Evolutionary conservation across 2,113 vertebrate genomes (phyloP).

Genomic region (Neolamprologus longior): DNA sequence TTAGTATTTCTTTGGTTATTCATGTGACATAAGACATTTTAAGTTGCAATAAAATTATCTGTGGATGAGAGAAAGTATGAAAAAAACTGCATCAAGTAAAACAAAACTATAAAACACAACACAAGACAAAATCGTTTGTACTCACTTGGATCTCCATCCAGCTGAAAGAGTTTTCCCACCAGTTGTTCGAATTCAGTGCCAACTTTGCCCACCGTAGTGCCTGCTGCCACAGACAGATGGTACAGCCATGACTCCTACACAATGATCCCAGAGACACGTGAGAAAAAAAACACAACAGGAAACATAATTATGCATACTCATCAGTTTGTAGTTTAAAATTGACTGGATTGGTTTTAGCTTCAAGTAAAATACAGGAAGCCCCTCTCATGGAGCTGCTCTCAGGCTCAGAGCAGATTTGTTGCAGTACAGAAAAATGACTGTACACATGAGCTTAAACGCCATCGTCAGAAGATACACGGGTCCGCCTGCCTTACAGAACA

Average conservation of each 20-base stretch:
- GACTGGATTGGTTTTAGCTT: neutral
- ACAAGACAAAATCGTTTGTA: neutral
- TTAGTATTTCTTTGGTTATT: fast-evolving
- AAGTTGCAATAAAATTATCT: fast-evolving
- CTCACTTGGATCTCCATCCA: conserved; percentile 86
- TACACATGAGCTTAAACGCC: neutral
- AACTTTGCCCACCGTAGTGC: conserved; percentile 77
- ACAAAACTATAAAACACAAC: neutral
- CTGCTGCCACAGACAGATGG: conserved; percentile 89
- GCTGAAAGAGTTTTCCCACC: conserved; percentile 83
- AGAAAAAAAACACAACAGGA: neutral
- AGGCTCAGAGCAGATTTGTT: neutral
- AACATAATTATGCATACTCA: neutral
- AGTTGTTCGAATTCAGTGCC: conserved; percentile 96
- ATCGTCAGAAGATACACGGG: neutral
- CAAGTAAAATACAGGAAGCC: neutral
- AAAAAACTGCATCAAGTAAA: neutral
- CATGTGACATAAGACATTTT: neutral
- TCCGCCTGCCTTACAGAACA: neutral
- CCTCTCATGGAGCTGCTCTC: neutral
- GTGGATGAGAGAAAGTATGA: neutral
- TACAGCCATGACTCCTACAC: conserved; percentile 90
- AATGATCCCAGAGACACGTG: neutral
- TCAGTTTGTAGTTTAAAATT: neutral
- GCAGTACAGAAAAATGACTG: neutral